A percentile compares a stretch with the other conserved stretches of the same genome.
These are phyloP conservation scores for Chrysoperla carnea DNA, from an alignment of 1,140 invertebrate species.

Conservation along the genomic window DNA sequence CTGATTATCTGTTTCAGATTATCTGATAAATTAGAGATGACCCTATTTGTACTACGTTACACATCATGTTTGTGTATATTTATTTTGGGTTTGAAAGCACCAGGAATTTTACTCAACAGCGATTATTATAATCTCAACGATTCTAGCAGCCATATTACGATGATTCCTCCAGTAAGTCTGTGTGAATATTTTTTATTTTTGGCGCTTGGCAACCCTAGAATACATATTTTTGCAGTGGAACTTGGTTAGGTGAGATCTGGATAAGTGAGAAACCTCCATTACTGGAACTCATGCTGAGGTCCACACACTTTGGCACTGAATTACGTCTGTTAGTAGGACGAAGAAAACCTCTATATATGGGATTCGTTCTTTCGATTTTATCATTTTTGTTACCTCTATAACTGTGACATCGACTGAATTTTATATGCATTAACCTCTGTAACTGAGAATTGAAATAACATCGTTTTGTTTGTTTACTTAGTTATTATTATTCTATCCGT, in stretches of 20 bases:
- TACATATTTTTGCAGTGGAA: conserved; percentile 13
- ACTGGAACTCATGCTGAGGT: neutral
- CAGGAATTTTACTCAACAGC: conserved; percentile 51
- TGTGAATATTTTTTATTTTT: too few species aligned
- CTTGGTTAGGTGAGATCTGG: neutral
- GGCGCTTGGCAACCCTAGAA: too few species aligned
- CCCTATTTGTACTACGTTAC: conserved; percentile 70
- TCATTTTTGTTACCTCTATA: too few species aligned
- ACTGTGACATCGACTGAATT: too few species aligned
- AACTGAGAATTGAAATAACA: neutral
- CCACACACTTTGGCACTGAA: too few species aligned
- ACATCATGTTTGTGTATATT: conserved; percentile 61
- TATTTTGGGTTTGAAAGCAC: conserved; percentile 70
- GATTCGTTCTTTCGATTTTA: too few species aligned
- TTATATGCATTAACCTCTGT: too few species aligned
- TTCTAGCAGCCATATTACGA: conserved; percentile 20
- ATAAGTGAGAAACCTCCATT: neutral
- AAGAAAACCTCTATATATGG: too few species aligned
- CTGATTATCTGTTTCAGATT: conserved; percentile 43
- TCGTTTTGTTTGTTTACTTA: too few species aligned
- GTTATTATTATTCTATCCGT: too few species aligned
- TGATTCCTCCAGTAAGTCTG: conserved; percentile 24
- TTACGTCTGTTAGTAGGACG: too few species aligned
- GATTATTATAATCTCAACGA: conserved; percentile 40
- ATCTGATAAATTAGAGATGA: conserved; percentile 71